Conservation (phyloP, 1,140 invertebrate genomes). For the Calliphora vicina region DNA sequence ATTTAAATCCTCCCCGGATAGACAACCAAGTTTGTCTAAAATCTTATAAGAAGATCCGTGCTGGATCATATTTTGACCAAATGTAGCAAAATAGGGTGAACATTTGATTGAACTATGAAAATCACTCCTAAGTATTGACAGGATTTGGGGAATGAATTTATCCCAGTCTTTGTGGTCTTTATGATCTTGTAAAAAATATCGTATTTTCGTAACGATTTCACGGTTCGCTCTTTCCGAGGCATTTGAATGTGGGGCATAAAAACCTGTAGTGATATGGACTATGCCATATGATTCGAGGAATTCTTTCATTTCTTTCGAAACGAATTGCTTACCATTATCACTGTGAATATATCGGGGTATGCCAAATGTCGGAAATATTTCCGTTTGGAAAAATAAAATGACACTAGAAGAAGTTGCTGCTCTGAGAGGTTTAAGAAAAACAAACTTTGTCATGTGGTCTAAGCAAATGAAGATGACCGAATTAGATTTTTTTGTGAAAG, state of each 20-base stretch:
- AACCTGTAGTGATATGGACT: not conserved
- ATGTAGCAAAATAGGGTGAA: not conserved
- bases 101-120: not conserved
- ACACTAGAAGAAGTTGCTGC: not conserved
- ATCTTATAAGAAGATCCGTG: not conserved
- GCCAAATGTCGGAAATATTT: not conserved
- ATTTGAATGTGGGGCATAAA: not conserved
- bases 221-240: not conserved
- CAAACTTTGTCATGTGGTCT: not conserved
- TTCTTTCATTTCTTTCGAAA: constrained; percentile 1
- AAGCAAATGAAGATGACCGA: not conserved
- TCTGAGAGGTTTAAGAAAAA: not conserved
- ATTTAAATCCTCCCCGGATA: not conserved
- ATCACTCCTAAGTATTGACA: not conserved
- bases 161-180: not conserved
- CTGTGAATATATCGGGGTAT: not conserved
- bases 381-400: not conserved
- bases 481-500: not conserved
- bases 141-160: not conserved
- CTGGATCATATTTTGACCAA: not conserved
- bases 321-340: not conserved
- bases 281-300: not conserved
- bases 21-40: not conserved
- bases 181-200: constrained; percentile 7
- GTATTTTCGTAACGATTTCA: not conserved